Evolutionary conservation across 2,113 vertebrate genomes (phyloP).

Genomic region (Phylloscopus whistleri): DNA sequence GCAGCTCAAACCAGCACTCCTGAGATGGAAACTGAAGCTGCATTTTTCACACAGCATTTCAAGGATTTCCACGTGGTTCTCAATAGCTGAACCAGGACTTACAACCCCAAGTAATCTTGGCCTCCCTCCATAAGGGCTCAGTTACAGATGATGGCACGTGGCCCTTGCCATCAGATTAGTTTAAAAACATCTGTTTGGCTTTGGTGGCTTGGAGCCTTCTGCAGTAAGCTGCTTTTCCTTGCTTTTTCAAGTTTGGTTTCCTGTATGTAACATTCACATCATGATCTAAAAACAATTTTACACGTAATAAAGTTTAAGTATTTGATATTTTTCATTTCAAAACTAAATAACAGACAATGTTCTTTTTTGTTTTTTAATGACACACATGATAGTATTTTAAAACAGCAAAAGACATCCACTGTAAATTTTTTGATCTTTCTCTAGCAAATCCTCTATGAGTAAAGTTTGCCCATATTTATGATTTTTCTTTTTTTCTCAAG

Average conservation of each 20-base stretch:
- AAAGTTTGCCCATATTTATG: conserved; percentile 56
- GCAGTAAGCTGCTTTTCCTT: conserved; percentile 28
- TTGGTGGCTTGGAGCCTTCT: background rate
- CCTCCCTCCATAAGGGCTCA: background rate
- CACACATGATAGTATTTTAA: conserved; percentile 52
- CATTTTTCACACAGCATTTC: background rate
- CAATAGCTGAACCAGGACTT: background rate
- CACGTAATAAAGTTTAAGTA: conserved; percentile 79
- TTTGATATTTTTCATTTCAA: conserved; percentile 74
- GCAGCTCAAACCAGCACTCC: background rate
- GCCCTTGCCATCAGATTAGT: background rate
- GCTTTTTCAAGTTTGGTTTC: conserved; percentile 56
- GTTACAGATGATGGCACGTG: background rate
- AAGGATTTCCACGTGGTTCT: background rate
- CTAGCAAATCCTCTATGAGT: conserved; percentile 40
- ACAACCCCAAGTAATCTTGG: background rate
- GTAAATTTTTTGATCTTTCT: conserved; percentile 35
- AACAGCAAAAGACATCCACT: conserved; percentile 29
- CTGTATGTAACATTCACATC: conserved; percentile 46
- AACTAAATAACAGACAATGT: conserved; percentile 68
- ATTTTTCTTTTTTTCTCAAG: conserved; percentile 19
- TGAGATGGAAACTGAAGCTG: background rate
- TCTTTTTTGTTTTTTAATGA: conserved; percentile 38
- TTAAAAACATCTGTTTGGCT: conserved; percentile 12
- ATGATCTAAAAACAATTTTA: conserved; percentile 71